Conservation (phyloP, 1,140 invertebrate genomes). For the Galendromus occidentalis region DNA sequence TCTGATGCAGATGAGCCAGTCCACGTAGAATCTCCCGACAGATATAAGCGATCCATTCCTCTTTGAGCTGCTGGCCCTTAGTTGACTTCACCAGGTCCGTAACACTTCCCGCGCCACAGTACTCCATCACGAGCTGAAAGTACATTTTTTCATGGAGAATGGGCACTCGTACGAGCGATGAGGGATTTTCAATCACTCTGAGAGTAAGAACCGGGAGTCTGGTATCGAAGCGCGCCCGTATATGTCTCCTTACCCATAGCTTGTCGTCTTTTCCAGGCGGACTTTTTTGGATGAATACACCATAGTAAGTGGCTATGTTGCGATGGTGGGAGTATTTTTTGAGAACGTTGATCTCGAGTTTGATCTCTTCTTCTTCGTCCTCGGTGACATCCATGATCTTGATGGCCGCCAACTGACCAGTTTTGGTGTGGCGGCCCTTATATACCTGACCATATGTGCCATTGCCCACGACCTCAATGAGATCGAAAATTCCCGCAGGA, state of each 20-base stretch:
- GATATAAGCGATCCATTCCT: constrained; percentile 99
- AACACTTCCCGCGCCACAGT: constrained; percentile 95
- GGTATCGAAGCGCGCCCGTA: neutral
- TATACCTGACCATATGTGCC: constrained; percentile 99
- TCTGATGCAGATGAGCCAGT: constrained; percentile 87
- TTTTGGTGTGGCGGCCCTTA: constrained; percentile 99
- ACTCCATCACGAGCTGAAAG: constrained; percentile 85
- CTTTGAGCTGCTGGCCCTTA: constrained; percentile 89
- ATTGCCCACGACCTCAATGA: constrained; percentile 99
- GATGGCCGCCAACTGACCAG: constrained; percentile 94
- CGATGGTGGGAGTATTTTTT: constrained; percentile 97
- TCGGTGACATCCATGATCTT: constrained; percentile 99
- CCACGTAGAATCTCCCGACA: constrained; percentile 86
- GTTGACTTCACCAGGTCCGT: constrained; percentile 98
- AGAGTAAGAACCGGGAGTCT: neutral
- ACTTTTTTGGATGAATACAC: constrained; percentile 98
- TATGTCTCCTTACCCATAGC: constrained; percentile 46
- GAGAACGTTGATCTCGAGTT: constrained; percentile 96
- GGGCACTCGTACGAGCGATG: neutral
- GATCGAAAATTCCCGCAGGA: constrained; percentile 96
- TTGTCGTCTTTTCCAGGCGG: constrained; percentile 98
- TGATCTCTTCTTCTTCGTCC: constrained; percentile 99
- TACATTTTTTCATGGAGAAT: constrained; percentile 16
- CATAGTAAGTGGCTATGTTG: constrained; percentile 99
- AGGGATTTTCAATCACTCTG: neutral